phyloP scores from a whole-genome alignment of 2,797 vertebrate genomes.

The Myoxocephalus aenaeus region DNA sequence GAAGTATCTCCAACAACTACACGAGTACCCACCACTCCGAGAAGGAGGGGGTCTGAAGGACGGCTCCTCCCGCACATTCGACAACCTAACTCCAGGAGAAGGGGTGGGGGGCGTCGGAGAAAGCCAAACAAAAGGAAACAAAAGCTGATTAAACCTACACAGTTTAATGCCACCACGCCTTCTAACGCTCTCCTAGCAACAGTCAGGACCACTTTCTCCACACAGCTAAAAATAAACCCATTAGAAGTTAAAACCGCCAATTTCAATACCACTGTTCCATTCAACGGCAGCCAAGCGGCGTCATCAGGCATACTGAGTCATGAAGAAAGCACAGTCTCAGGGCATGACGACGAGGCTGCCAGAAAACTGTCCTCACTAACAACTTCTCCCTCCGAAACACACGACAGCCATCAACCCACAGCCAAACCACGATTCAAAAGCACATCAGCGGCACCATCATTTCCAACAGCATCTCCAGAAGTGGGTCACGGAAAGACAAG shows the following conservation, averaged over 20 bases:
- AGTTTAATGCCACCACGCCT: conserved; percentile 38
- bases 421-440: conserved; percentile 45
- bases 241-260: conserved; percentile 46
- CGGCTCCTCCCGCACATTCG: not conserved
- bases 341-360: conserved; percentile 42
- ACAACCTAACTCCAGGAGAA: conserved; percentile 69
- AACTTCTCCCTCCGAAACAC: conserved; percentile 40
- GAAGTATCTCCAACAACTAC: conserved; percentile 22
- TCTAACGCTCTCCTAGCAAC: conserved; percentile 30
- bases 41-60: not conserved
- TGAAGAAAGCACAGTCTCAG: conserved; percentile 61
- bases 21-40: not conserved
- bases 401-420: conserved; percentile 17
- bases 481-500: conserved; percentile 38
- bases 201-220: conserved; percentile 42
- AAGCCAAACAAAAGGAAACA: conserved; percentile 83
- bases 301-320: conserved; percentile 74
- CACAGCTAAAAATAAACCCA: conserved; percentile 64
- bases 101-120: conserved; percentile 79
- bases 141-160: conserved; percentile 68
- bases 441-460: conserved; percentile 33
- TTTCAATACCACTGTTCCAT: conserved; percentile 69
- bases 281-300: conserved; percentile 64
- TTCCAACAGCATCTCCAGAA: conserved; percentile 56
- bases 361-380: conserved; percentile 37